These are phyloP conservation scores for Diplodus puntazzo DNA, from an alignment of 2,797 vertebrate genomes.

Conservation along the genomic window DNA sequence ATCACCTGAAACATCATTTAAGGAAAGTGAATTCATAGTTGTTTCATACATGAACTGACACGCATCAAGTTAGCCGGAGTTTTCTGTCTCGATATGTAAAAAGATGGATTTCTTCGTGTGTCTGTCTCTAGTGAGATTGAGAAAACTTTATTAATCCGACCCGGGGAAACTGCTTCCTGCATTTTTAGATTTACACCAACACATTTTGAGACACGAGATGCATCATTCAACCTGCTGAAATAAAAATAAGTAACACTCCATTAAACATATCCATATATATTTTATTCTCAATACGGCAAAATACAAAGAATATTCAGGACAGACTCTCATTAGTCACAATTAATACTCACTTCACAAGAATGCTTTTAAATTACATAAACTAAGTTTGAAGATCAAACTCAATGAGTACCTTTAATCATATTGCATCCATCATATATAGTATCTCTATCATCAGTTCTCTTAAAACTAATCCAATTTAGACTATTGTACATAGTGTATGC, in stretches of 20 bases:
- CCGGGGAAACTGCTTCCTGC: no score
- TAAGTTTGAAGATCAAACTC: conserved; percentile 87
- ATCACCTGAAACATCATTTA: no score
- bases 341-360: conserved; percentile 91
- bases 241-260: conserved; percentile 9
- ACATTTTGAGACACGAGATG: no score
- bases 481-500: conserved; percentile 83
- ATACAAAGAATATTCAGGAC: conserved; percentile 99
- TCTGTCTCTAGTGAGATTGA: no score
- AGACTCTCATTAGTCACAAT: conserved; percentile 93
- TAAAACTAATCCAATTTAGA: conserved; percentile 85
- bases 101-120: no score
- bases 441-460: conserved; percentile 84
- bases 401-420: conserved; percentile 88
- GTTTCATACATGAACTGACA: no score
- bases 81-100: no score
- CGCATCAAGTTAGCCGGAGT: no score
- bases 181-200: no score
- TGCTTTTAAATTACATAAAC: conserved; percentile 89
- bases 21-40: no score
- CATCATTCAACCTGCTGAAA: not conserved
- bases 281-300: conserved; percentile 99
- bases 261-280: conserved; percentile 93
- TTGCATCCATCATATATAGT: conserved; percentile 89
- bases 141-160: no score